Conservation (phyloP, 1,140 invertebrate species). For the Episyrphus balteatus region DNA sequence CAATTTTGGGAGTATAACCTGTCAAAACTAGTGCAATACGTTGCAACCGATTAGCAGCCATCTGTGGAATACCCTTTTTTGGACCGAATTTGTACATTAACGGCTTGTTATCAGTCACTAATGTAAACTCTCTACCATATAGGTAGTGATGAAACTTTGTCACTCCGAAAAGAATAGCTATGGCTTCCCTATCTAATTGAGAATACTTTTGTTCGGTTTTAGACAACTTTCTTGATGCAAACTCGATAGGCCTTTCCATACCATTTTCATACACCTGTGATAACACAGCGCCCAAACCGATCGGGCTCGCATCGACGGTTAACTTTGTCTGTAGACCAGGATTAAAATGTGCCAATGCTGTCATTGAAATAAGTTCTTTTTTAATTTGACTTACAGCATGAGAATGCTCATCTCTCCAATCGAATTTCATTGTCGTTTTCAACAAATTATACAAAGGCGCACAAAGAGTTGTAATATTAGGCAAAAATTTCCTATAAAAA, state of each 20-base stretch:
- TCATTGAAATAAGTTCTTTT: too few species aligned
- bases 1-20: constrained; percentile 13
- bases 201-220: constrained; percentile 36
- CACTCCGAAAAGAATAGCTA: constrained; percentile 34
- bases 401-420: not conserved
- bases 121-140: constrained; percentile 35
- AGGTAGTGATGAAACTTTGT: constrained; percentile 36
- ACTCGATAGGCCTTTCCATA: constrained; percentile 36
- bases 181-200: constrained; percentile 39
- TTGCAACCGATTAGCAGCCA: constrained; percentile 14
- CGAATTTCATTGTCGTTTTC: not conserved
- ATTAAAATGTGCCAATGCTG: too few species aligned
- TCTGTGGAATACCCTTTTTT: constrained; percentile 23
- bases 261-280: constrained; percentile 29
- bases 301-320: too few species aligned
- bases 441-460: constrained; percentile 19
- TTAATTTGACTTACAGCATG: too few species aligned
- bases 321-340: too few species aligned
- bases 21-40: constrained; percentile 20
- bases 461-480: constrained; percentile 18
- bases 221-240: constrained; percentile 36
- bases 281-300: constrained; percentile 35
- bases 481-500: constrained; percentile 29
- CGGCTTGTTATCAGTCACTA: constrained; percentile 40
- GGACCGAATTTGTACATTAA: constrained; percentile 32